A percentile compares a stretch with the other conserved stretches of the same genome.
phyloP scores from a whole-genome alignment of 2,888 invertebrate species.

The Drosophila crucigera region DNA sequence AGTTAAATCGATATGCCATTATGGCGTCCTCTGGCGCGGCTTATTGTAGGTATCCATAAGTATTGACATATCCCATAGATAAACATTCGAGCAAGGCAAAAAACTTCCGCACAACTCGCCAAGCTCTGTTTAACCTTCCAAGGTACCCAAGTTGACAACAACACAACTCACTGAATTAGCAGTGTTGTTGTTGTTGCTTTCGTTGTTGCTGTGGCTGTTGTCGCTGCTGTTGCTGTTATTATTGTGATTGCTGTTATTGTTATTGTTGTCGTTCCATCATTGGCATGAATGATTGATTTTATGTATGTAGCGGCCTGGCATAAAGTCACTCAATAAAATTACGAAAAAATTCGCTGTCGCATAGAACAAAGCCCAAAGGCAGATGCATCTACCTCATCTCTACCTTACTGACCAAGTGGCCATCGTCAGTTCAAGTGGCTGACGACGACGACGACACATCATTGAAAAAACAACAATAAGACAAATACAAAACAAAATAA shows the following conservation, averaged over 20 bases:
- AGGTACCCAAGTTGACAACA: conserved; percentile 54
- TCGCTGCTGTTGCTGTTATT: conserved; percentile 15
- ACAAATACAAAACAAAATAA: conserved; percentile 9
- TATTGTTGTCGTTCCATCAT: conserved; percentile 34
- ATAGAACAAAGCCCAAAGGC: conserved; percentile 68
- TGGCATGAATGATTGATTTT: conserved; percentile 73
- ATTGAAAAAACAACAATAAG: conserved; percentile 40
- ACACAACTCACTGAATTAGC: conserved; percentile 48
- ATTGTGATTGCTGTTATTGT: conserved; percentile 22
- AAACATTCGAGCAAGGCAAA: conserved; percentile 60
- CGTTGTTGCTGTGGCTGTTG: conserved; percentile 7
- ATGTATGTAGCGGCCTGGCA: conserved; percentile 74
- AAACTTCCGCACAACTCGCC: conserved; percentile 60
- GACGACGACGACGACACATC: conserved; percentile 44
- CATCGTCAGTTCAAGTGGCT: conserved; percentile 58
- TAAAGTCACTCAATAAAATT: conserved; percentile 79
- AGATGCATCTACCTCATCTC: conserved; percentile 60
- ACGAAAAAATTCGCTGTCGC: conserved; percentile 74
- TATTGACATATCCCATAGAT: conserved; percentile 71
- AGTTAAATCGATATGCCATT: conserved; percentile 60
- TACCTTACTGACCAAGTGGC: conserved; percentile 72
- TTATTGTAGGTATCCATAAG: conserved; percentile 41
- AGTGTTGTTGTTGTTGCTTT: conserved; percentile 38
- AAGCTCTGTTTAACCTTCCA: conserved; percentile 61
- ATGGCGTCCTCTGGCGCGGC: conserved; percentile 52